Evolutionary conservation across 2,888 invertebrate species (phyloP).

Genomic region (Volucella zonaria): DNA sequence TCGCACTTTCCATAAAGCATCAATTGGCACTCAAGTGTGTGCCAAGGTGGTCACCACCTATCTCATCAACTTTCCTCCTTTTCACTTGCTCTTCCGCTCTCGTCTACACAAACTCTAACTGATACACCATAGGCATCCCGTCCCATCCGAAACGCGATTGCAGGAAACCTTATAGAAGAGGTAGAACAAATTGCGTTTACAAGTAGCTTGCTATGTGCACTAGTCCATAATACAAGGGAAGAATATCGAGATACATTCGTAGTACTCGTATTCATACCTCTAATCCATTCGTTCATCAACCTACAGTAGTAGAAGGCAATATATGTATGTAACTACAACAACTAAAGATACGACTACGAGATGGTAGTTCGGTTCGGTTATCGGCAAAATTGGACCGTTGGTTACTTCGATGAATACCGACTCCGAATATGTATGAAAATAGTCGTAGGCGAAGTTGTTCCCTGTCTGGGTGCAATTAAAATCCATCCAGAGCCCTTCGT

Average conservation of each 20-base stretch:
- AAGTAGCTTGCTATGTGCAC: conserved; percentile 47
- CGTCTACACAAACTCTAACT: no score
- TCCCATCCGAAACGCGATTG: conserved; percentile 51
- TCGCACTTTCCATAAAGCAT: conserved; percentile 74
- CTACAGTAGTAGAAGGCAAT: conserved; percentile 56
- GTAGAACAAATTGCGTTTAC: conserved; percentile 66
- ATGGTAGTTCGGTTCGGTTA: conserved; percentile 65
- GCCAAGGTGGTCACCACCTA: conserved; percentile 72
- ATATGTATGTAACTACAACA: conserved; percentile 42
- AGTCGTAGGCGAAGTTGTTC: conserved; percentile 72
- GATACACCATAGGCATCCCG: not conserved
- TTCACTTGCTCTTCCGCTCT: not conserved
- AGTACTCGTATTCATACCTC: conserved; percentile 42
- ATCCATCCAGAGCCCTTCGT: conserved; percentile 72
- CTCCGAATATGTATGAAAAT: conserved; percentile 51
- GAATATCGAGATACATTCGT: conserved; percentile 28
- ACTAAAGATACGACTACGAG: conserved; percentile 67
- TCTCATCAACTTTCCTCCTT: conserved; percentile 55
- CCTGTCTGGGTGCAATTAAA: conserved; percentile 72
- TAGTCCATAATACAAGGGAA: conserved; percentile 47
- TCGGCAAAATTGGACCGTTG: conserved; percentile 71
- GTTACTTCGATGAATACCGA: conserved; percentile 65
- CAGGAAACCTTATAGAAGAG: conserved; percentile 51
- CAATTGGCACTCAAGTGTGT: conserved; percentile 74
- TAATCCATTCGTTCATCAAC: conserved; percentile 70